Evolutionary conservation across 2,888 invertebrate genomes (phyloP).

Genomic region (Agonopterix alstromeriana): DNA sequence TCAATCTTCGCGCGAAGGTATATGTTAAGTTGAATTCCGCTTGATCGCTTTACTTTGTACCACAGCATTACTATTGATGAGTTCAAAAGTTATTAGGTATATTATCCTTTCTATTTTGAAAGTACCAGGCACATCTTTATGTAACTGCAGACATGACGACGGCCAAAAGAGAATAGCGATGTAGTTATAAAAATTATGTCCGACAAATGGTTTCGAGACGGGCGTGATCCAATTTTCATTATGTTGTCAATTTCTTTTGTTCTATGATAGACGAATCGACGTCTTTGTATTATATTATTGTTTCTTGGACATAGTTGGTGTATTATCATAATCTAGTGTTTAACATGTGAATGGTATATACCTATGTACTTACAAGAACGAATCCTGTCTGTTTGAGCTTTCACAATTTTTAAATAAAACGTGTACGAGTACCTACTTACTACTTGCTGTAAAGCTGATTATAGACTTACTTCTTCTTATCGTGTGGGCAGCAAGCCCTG

Average conservation of each 20-base stretch:
- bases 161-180: slow-evolving; percentile 12
- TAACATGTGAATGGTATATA: too few species aligned
- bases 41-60: slow-evolving; percentile 8
- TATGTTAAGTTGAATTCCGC: not conserved
- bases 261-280: slow-evolving; percentile 9
- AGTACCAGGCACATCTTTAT: slow-evolving; percentile 28
- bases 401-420: too few species aligned
- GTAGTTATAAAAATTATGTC: slow-evolving; percentile 13
- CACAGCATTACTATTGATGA: slow-evolving; percentile 21
- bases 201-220: slow-evolving; percentile 12
- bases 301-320: not conserved
- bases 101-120: slow-evolving; percentile 35
- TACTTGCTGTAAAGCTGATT: too few species aligned
- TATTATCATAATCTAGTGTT: too few species aligned
- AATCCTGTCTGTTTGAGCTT: too few species aligned
- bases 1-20: too few species aligned
- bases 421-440: too few species aligned
- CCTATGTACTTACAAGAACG: too few species aligned
- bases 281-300: slow-evolving; percentile 6
- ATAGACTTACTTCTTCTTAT: too few species aligned
- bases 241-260: slow-evolving; percentile 8
- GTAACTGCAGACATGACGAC: slow-evolving; percentile 22
- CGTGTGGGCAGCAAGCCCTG: too few species aligned
- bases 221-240: slow-evolving; percentile 13
- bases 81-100: slow-evolving; percentile 17